Percentiles rank a stretch among this genome's conserved stretches.
Conservation (phyloP, 2,113 vertebrate genomes). For the Caranx melampygus region DNA sequence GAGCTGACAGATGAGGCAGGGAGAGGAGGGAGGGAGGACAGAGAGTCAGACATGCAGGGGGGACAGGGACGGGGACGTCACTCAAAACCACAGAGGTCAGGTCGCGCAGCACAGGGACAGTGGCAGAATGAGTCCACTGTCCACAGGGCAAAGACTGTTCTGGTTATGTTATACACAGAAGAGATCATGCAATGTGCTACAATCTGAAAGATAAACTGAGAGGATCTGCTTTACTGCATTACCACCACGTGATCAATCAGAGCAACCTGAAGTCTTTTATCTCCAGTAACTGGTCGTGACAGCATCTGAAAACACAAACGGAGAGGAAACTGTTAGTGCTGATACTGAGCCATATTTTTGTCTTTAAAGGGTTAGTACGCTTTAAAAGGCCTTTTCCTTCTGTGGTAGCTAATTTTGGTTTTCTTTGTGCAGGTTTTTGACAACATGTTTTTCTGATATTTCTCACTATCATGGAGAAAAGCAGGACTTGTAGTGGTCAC, state of each 20-base stretch:
- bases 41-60: slow-evolving; percentile 12
- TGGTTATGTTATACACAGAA: slow-evolving; percentile 28
- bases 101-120: slow-evolving; percentile 50
- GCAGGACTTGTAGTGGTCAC: not conserved
- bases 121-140: slow-evolving; percentile 54
- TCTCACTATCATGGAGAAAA: not conserved
- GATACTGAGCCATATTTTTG: not conserved
- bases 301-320: slow-evolving; percentile 74
- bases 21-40: slow-evolving; percentile 11
- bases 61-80: slow-evolving; percentile 34
- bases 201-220: slow-evolving; percentile 24
- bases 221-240: slow-evolving; percentile 42
- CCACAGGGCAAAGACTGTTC: slow-evolving; percentile 39
- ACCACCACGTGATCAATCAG: slow-evolving; percentile 33
- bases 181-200: slow-evolving; percentile 2
- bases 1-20: slow-evolving; percentile 54
- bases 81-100: slow-evolving; percentile 51
- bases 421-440: not conserved
- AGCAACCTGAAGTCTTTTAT: slow-evolving; percentile 38
- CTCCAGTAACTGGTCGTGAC: slow-evolving; percentile 14
- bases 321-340: slow-evolving; percentile 37
- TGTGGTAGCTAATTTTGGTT: not conserved
- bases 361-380: slow-evolving; percentile 6
- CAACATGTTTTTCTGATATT: not conserved
- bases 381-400: slow-evolving; percentile 1